phyloP scores from a whole-genome alignment of 2,113 vertebrate species.

The Tor tambroides region DNA sequence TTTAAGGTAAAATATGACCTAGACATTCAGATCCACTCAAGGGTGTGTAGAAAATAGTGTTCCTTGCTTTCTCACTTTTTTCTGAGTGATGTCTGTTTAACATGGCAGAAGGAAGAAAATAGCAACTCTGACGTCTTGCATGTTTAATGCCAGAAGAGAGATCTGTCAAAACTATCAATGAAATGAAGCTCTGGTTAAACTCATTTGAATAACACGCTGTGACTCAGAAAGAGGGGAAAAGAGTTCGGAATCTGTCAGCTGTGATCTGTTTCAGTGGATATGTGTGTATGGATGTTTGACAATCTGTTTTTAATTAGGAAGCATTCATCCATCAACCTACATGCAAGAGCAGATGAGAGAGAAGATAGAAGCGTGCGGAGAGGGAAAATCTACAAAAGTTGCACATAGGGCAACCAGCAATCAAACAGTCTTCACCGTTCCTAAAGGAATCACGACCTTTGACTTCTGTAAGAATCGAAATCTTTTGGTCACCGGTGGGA shows the following conservation, averaged over 20 bases:
- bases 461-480: slow-evolving; percentile 71
- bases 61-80: slow-evolving; percentile 9
- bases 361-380: slow-evolving; percentile 66
- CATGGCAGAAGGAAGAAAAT: slow-evolving; percentile 28
- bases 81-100: slow-evolving; percentile 27
- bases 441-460: slow-evolving; percentile 77
- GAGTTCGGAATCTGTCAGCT: slow-evolving; percentile 59
- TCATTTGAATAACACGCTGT: slow-evolving; percentile 44
- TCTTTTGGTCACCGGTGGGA: slow-evolving; percentile 76
- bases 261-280: slow-evolving; percentile 34
- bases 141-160: slow-evolving; percentile 46
- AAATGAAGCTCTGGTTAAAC: slow-evolving; percentile 51
- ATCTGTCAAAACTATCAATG: slow-evolving; percentile 46
- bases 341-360: slow-evolving; percentile 73
- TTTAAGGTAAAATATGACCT: not conserved
- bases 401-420: slow-evolving; percentile 55
- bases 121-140: slow-evolving; percentile 24
- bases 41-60: slow-evolving; percentile 9
- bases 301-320: slow-evolving; percentile 60
- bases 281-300: slow-evolving; percentile 13
- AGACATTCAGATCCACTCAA: not conserved
- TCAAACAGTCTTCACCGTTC: slow-evolving; percentile 69
- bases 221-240: slow-evolving; percentile 13
- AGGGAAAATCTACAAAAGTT: slow-evolving; percentile 68
- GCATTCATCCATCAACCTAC: slow-evolving; percentile 65